Evolutionary conservation across 2,797 vertebrate species (phyloP), one percentile per base, ranked within the genome.

Genomic region (Kryptopterus vitreolus): DNA sequence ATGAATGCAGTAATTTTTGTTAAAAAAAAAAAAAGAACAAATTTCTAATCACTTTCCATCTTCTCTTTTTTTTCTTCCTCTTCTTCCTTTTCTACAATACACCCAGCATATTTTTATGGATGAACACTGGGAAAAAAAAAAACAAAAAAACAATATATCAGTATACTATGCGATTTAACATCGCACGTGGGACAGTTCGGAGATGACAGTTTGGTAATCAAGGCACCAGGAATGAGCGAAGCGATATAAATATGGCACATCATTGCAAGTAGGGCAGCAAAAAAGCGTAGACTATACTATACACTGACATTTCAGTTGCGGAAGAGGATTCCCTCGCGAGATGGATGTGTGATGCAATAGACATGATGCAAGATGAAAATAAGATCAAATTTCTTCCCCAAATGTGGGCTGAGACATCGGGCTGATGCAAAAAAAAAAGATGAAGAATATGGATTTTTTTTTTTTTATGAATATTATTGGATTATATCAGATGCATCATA

Each of bases 1-100:
- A 38, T 9, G 89, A 87, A 83, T 63, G 24, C 69, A 88, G 86
- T 91, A 91, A 94, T 93, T 92, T 66, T n/a, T 9, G 20, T 1
- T 24, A 46, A 24, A 46, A 4, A 7, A 43, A 7, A 9, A 87
- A 87, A 91, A 18, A 53, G 48, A 29, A 53, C 48, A 52, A 79
- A 22, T 22, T 50, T 29, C 26, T 53, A 20, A 63, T 65, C 22
- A 35, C 18, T 35, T 35, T 53, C 52, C 2, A 24, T 38, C 2
- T 65, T n/a, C 20, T 9, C 55, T 3, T 38, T 26, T 46, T 10
- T 26, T 10, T 11, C 4, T 50, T 22, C 26, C n/a, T 43, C 38
- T 43, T 43, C 38, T 48, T 63, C 11, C 20, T 52, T 70, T 18
- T 52, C 26, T 48, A 3, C 4, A 43, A 43, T 43, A 43, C 38